These are phyloP conservation scores for Octomys mimax DNA, from an alignment of 2,797 vertebrate genomes.

Conservation along the genomic window DNA sequence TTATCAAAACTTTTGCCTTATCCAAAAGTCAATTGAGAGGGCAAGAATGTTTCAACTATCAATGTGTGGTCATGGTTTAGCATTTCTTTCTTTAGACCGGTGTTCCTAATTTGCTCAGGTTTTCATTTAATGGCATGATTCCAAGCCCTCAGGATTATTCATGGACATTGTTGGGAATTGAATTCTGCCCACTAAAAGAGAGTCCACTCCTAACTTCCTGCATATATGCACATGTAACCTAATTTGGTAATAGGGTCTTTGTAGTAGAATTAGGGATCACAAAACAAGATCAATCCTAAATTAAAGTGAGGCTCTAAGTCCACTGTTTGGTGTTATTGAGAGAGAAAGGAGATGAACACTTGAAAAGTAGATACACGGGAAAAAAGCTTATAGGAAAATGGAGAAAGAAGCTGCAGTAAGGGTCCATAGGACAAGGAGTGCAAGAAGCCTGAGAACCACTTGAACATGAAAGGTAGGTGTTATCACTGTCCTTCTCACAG, in stretches of 20 bases:
- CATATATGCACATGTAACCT: not conserved
- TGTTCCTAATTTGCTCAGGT: not conserved
- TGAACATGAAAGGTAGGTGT: not conserved
- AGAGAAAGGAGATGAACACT: not conserved
- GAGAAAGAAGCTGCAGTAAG: not conserved
- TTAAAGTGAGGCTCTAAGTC: not conserved
- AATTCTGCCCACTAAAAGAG: not conserved
- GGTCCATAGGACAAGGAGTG: not conserved
- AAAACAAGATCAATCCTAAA: not conserved
- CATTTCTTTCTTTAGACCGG: not conserved
- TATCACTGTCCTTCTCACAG: not conserved
- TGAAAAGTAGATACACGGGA: not conserved
- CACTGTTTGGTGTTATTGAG: not conserved
- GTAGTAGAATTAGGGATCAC: not conserved
- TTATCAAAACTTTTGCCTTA: not conserved
- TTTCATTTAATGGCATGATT: not conserved
- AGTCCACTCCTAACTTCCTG: not conserved
- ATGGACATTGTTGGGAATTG: not conserved
- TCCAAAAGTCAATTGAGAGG: not conserved
- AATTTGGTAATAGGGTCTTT: not conserved
- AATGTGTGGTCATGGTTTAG: not conserved
- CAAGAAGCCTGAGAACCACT: not conserved
- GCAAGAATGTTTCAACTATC: not conserved
- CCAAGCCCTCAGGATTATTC: not conserved
- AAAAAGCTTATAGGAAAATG: not conserved